phyloP scores from a whole-genome alignment of 2,113 vertebrate genomes.

The Harpagus bidentatus region DNA sequence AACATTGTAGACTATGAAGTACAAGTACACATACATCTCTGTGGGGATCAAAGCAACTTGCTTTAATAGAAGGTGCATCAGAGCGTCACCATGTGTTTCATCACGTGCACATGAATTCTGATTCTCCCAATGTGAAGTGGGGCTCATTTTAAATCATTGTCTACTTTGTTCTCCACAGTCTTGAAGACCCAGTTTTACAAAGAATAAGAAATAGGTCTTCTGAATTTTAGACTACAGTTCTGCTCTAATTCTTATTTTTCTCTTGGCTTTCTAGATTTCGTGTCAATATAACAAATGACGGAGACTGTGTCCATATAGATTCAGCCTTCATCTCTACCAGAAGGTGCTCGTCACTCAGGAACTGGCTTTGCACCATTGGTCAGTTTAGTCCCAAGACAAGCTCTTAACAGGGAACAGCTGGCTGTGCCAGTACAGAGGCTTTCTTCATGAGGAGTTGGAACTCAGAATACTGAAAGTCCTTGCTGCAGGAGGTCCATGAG shows the following conservation, averaged over 20 bases:
- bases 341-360: not conserved
- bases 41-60: not conserved
- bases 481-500: not conserved
- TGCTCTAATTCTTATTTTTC: not conserved
- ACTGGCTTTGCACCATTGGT: not conserved
- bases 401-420: not conserved
- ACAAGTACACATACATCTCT: not conserved
- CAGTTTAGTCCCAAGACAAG: not conserved
- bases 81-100: not conserved
- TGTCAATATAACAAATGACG: not conserved
- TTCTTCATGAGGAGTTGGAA: not conserved
- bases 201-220: not conserved
- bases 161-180: not conserved
- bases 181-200: not conserved
- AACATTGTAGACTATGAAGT: not conserved
- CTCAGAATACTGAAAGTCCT: not conserved
- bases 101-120: not conserved
- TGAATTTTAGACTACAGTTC: not conserved
- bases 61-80: not conserved
- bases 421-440: not conserved
- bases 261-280: not conserved
- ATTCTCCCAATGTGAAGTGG: not conserved
- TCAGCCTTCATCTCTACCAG: not conserved
- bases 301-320: not conserved
- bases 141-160: not conserved